Evolutionary conservation across 1,140 invertebrate species (phyloP).

Genomic region (Drosophila carrolli): DNA sequence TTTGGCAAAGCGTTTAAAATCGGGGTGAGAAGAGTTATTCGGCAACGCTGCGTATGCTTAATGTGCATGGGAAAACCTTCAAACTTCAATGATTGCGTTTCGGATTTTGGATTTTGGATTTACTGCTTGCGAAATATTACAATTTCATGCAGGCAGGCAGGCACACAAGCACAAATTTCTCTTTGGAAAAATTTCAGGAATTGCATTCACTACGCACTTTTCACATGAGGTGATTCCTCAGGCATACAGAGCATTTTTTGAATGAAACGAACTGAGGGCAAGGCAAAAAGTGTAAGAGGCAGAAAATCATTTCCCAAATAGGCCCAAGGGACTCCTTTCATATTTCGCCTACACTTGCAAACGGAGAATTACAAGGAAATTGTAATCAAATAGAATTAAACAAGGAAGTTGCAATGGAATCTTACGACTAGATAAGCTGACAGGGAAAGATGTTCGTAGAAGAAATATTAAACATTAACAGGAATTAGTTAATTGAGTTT

Average conservation of each 20-base stretch:
- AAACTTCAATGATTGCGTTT: constrained; percentile 27
- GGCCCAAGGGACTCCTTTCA: constrained; percentile 11
- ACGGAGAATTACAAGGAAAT: neutral
- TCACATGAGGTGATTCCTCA: constrained; percentile 14
- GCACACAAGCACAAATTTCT: neutral
- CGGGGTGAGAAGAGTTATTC: constrained; percentile 32
- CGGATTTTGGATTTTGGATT: constrained; percentile 9
- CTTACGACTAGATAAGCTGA: neutral
- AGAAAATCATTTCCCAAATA: constrained; percentile 25
- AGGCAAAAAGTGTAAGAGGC: neutral
- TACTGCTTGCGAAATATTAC: constrained; percentile 14
- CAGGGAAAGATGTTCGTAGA: neutral
- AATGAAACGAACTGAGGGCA: too few relatives aligned
- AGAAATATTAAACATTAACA: neutral
- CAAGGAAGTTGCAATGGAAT: neutral
- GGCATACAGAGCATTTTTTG: constrained; percentile 11
- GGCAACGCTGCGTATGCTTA: constrained; percentile 30
- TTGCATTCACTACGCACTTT: constrained; percentile 44
- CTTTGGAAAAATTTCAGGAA: constrained; percentile 14
- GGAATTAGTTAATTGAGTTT: too few relatives aligned
- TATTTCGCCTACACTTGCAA: constrained; percentile 21
- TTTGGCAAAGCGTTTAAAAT: constrained; percentile 34
- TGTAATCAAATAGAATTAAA: neutral
- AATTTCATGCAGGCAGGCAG: constrained; percentile 6
- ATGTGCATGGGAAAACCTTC: constrained; percentile 12